Evolutionary conservation across 2,888 invertebrate genomes (phyloP).

Genomic region (Mythimna ferrago): DNA sequence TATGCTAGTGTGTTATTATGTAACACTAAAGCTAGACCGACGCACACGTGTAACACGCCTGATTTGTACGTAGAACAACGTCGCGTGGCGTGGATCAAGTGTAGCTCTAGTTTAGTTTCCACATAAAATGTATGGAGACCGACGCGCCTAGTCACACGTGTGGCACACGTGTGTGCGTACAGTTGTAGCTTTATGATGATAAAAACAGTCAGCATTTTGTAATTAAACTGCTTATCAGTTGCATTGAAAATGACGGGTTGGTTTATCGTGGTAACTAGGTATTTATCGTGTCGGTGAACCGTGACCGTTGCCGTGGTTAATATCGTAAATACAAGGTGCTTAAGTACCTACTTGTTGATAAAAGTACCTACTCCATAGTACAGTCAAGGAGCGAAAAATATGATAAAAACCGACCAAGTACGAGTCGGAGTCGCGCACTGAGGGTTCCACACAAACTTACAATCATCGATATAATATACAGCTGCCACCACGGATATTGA

Average conservation of each 20-base stretch:
- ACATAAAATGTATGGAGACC: no score
- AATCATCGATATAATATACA: no score
- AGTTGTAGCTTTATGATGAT: neutral
- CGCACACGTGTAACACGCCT: no score
- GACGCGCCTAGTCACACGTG: no score
- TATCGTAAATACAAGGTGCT: constrained; percentile 38
- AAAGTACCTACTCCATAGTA: neutral
- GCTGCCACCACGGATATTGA: no score
- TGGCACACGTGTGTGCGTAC: no score
- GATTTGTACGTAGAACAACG: no score
- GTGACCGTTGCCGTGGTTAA: constrained; percentile 48
- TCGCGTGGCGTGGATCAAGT: no score
- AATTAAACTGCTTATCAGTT: constrained; percentile 52
- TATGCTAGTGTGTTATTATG: neutral
- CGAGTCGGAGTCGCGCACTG: no score
- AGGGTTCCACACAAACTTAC: no score
- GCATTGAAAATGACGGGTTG: neutral
- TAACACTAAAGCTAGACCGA: neutral
- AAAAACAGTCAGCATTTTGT: constrained; percentile 28
- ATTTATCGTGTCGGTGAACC: constrained; percentile 42
- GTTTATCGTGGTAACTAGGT: neutral
- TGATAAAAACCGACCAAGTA: neutral
- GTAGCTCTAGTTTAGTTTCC: no score
- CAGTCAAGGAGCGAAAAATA: neutral
- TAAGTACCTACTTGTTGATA: neutral